Conservation (phyloP, 2,113 vertebrate genomes). For the Pterocles burchelli region DNA sequence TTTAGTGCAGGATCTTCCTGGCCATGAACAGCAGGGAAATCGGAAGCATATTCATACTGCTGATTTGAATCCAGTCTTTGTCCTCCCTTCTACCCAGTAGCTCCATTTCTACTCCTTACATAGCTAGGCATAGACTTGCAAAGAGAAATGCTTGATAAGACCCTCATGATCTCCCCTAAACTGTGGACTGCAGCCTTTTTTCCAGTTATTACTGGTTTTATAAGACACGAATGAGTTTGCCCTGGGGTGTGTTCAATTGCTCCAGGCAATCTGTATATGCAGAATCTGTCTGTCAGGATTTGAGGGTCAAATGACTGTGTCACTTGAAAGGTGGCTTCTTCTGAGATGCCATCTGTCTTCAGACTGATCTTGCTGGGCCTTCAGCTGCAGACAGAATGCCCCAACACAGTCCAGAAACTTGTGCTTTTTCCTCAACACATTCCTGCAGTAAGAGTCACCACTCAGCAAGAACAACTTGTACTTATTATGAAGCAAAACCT, state of each 20-base stretch:
- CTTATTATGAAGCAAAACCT: neutral
- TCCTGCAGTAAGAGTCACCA: neutral
- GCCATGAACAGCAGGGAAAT: neutral
- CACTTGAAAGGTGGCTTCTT: neutral
- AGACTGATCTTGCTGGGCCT: neutral
- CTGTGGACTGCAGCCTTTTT: neutral
- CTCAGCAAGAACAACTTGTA: neutral
- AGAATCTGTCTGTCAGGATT: neutral
- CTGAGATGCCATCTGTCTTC: neutral
- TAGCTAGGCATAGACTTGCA: neutral
- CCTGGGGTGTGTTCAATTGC: neutral
- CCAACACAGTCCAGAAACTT: neutral
- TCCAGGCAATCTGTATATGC: neutral
- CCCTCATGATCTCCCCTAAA: neutral
- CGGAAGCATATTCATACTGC: neutral
- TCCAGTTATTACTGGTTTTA: neutral
- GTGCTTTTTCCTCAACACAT: neutral
- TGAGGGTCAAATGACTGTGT: neutral
- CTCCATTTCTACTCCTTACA: neutral
- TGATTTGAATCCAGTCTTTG: neutral
- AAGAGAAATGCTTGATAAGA: neutral
- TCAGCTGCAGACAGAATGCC: neutral
- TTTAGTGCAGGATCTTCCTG: neutral
- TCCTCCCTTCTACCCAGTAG: neutral
- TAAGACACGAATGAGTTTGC: neutral